Evolutionary conservation across 2,888 invertebrate species (phyloP).

Genomic region (Epicampocera succincta): DNA sequence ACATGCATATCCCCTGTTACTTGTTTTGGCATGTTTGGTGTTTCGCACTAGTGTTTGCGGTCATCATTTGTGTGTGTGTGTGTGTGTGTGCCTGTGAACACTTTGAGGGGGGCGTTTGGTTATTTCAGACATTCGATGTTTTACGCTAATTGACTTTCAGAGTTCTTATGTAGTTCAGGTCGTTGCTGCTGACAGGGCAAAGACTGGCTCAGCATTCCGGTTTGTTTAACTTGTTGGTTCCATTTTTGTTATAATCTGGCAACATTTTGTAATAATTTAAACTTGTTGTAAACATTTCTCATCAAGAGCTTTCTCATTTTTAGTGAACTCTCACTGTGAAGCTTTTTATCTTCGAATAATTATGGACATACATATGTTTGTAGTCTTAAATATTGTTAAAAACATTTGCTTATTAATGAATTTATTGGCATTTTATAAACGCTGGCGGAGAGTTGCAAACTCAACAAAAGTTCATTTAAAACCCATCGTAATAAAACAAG

Average conservation of each 20-base stretch:
- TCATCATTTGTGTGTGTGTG: slow-evolving; percentile 3
- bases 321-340: slow-evolving; percentile 5
- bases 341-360: slow-evolving; percentile 10
- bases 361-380: background rate
- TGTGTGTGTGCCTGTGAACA: background rate
- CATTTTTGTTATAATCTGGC: too few species aligned
- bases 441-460: slow-evolving; percentile 9
- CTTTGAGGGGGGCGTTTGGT: background rate
- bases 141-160: slow-evolving; percentile 27
- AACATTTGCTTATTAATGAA: slow-evolving; percentile 49
- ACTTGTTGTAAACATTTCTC: background rate
- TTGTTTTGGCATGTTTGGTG: background rate
- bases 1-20: too few species aligned
- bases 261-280: background rate
- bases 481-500: slow-evolving; percentile 24
- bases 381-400: slow-evolving; percentile 17
- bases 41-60: slow-evolving; percentile 25
- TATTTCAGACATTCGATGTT: slow-evolving; percentile 32
- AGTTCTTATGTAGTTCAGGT: background rate
- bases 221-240: background rate
- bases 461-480: background rate
- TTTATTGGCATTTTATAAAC: slow-evolving; percentile 4
- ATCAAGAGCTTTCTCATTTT: background rate
- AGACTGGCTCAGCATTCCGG: slow-evolving; percentile 30
- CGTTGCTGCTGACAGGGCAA: slow-evolving; percentile 44